Evolutionary conservation across 2,797 vertebrate species (phyloP).

Genomic region (Distichodus sexfasciatus): DNA sequence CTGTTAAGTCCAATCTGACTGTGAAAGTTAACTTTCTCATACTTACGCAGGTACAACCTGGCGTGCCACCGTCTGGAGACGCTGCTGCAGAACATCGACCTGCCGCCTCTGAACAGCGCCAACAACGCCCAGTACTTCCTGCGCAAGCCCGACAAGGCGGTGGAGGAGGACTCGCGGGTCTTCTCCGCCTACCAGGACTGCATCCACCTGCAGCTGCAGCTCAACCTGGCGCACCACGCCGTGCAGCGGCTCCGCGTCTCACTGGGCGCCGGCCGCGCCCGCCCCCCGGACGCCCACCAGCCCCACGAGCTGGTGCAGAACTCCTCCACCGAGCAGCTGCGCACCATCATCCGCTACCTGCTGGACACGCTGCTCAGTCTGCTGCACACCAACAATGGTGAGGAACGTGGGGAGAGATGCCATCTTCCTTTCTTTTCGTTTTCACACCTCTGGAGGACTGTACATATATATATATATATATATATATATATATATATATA

Average conservation of each 20-base stretch:
- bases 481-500: too few relatives aligned
- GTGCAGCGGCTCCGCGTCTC: constrained; percentile 93
- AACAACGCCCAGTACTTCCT: constrained; percentile 98
- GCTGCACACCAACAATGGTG: constrained; percentile 93
- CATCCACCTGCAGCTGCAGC: constrained; percentile 94
- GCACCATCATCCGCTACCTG: constrained; percentile 94
- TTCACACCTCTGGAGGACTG: too few relatives aligned
- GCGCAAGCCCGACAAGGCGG: constrained; percentile 95
- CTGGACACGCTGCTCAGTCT: constrained; percentile 96
- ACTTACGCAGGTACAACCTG: constrained; percentile 89
- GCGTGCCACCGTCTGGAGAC: constrained; percentile 97
- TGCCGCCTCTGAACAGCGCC: constrained; percentile 96
- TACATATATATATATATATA: too few relatives aligned
- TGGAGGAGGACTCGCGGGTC: constrained; percentile 95
- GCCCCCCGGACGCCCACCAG: constrained; percentile 66
- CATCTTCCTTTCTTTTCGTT: background rate
- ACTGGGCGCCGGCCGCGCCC: constrained; percentile 84
- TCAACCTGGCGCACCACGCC: constrained; percentile 95
- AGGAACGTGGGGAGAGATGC: too few relatives aligned
- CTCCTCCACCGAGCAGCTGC: constrained; percentile 94
- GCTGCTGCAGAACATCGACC: constrained; percentile 94
- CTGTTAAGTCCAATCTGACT: too few relatives aligned
- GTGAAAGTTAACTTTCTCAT: too few relatives aligned
- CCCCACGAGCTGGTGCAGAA: constrained; percentile 85
- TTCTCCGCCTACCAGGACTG: constrained; percentile 99